Evolutionary conservation across 30 jellyfish, hydroid and myxozoan species (phyloP).

Genomic region (Aurelia sp.): DNA sequence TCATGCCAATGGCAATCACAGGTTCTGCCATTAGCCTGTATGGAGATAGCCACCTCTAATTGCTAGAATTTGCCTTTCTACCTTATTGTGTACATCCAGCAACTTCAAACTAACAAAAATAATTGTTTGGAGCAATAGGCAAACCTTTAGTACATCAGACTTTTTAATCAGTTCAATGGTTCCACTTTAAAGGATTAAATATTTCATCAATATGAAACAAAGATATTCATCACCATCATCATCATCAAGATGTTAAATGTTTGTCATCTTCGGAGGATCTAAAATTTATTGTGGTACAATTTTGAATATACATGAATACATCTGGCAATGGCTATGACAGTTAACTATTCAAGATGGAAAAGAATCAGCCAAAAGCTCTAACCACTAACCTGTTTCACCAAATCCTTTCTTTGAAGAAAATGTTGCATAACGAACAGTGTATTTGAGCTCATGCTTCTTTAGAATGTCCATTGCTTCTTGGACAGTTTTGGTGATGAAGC

Average conservation of each 20-base stretch:
- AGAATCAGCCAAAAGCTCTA: not conserved
- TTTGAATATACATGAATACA: not conserved
- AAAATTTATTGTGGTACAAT: no score
- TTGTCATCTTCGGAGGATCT: no score
- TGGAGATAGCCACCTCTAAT: not conserved
- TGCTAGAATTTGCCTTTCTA: not conserved
- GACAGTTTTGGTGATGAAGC: not conserved
- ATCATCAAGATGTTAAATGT: no score
- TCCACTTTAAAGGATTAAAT: no score
- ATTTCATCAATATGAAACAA: no score
- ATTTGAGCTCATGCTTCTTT: conserved; percentile 17
- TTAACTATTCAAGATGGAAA: not conserved
- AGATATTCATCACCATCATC: no score
- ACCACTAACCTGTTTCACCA: conserved; percentile 20
- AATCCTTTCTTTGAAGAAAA: conserved; percentile 13
- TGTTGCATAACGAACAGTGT: conserved; percentile 16
- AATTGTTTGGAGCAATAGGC: no score
- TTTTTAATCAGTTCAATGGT: no score
- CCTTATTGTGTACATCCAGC: not conserved
- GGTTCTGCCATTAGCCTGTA: not conserved
- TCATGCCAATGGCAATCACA: not conserved
- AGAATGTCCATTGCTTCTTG: conserved; percentile 41
- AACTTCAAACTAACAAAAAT: no score
- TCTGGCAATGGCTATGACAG: not conserved
- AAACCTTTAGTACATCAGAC: no score